These are phyloP conservation scores for Synchiropus splendidus DNA, from an alignment of 2,113 vertebrate genomes.

Conservation along the genomic window DNA sequence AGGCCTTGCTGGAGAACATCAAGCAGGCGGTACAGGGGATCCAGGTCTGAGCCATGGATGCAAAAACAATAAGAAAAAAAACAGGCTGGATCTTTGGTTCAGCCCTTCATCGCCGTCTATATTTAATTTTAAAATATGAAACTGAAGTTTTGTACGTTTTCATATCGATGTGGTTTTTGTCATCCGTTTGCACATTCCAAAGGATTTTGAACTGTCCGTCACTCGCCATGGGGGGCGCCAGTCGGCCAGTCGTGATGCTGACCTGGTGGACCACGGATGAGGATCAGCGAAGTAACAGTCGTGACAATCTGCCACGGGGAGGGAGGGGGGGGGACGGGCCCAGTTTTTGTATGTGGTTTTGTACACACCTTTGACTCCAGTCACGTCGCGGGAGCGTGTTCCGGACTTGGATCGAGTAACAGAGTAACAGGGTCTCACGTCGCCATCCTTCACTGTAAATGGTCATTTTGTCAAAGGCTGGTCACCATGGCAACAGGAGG, in stretches of 20 bases:
- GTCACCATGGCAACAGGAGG: slow-evolving; percentile 31
- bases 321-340: slow-evolving; percentile 47
- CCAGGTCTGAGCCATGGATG: slow-evolving; percentile 70
- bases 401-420: too few species aligned
- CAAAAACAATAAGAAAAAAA: slow-evolving; percentile 21
- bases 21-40: slow-evolving; percentile 98
- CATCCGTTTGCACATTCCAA: too few species aligned
- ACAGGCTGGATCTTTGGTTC: slow-evolving; percentile 63
- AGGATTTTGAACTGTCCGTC: too few species aligned
- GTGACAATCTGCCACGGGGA: slow-evolving; percentile 64
- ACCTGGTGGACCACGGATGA: too few species aligned
- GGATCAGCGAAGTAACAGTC: slow-evolving; percentile 38
- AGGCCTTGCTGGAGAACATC: slow-evolving; percentile 98
- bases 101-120: slow-evolving; percentile 53
- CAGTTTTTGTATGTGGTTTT: slow-evolving; percentile 74
- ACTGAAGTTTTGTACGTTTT: slow-evolving; percentile 11
- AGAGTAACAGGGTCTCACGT: slow-evolving; percentile 98
- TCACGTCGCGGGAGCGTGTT: slow-evolving; percentile 42
- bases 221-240: too few species aligned
- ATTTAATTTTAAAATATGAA: slow-evolving; percentile 25
- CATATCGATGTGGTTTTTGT: slow-evolving; percentile 24
- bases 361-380: slow-evolving; percentile 73
- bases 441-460: too few species aligned
- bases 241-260: too few species aligned
- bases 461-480: too few species aligned